These are phyloP conservation scores for Pocillopora damicornis DNA, from an alignment of 64 coral and sea anemone genomes.

Conservation along the genomic window DNA sequence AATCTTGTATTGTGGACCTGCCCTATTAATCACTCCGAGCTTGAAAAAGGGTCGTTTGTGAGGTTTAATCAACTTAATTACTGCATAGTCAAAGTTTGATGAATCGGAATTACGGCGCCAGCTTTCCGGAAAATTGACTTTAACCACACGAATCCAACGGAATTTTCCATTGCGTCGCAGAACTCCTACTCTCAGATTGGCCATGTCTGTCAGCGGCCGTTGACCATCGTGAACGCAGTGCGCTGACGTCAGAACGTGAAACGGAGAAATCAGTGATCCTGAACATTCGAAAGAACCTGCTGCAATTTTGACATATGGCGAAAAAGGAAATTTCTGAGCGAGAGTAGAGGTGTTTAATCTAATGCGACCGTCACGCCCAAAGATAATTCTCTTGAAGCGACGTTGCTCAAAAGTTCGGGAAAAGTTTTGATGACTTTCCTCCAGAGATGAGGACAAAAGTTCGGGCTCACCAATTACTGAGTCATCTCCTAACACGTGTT, in stretches of 20 bases:
- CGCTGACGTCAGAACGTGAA: slow-evolving; percentile 67
- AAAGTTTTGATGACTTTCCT: background rate
- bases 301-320: slow-evolving; percentile 69
- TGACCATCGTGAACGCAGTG: slow-evolving; percentile 78
- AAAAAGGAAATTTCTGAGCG: slow-evolving; percentile 80
- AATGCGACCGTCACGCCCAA: slow-evolving; percentile 45
- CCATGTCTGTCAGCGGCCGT: slow-evolving; percentile 30
- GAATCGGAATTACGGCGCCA: slow-evolving; percentile 37
- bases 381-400: slow-evolving; percentile 48
- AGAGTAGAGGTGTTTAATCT: slow-evolving; percentile 9
- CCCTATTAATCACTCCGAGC: slow-evolving; percentile 4
- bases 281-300: slow-evolving; percentile 53
- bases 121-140: slow-evolving; percentile 21
- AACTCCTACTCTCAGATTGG: slow-evolving; percentile 50
- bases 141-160: slow-evolving; percentile 37
- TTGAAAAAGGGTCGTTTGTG: slow-evolving; percentile 46
- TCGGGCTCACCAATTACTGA: background rate
- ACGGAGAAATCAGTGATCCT: slow-evolving; percentile 56
- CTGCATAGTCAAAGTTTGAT: slow-evolving; percentile 58
- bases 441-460: background rate
- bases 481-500: slow-evolving; percentile 9
- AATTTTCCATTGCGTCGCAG: slow-evolving; percentile 47
- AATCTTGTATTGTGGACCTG: background rate
- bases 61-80: slow-evolving; percentile 49
- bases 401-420: background rate